Conservation (phyloP, 2,113 vertebrate genomes). For the Dascyllus trimaculatus region DNA sequence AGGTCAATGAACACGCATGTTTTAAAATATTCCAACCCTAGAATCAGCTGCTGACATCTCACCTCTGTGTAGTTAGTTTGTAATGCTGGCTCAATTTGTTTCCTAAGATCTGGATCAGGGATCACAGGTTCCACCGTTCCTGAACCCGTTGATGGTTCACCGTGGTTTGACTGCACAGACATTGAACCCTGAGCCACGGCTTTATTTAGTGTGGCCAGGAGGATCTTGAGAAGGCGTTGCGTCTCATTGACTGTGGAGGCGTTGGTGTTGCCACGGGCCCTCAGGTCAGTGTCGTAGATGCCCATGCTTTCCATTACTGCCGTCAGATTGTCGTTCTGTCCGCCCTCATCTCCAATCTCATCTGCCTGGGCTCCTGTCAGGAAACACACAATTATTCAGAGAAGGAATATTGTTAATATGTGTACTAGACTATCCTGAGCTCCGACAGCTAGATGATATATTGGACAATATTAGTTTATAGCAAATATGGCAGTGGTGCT, state of each 20-base stretch:
- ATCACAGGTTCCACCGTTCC: slow-evolving; percentile 36
- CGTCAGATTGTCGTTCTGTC: slow-evolving; percentile 79
- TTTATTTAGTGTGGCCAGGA: slow-evolving; percentile 82
- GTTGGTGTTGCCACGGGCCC: slow-evolving; percentile 64
- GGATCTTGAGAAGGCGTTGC: slow-evolving; percentile 83
- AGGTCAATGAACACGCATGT: neutral
- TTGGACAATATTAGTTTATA: neutral
- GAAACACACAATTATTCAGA: neutral
- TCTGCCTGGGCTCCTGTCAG: slow-evolving; percentile 50
- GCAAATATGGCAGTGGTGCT: neutral
- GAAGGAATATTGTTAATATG: neutral
- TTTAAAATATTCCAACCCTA: neutral
- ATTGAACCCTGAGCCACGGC: slow-evolving; percentile 77
- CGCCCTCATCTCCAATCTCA: slow-evolving; percentile 59
- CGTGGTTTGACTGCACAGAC: slow-evolving; percentile 46
- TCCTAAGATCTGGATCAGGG: slow-evolving; percentile 48
- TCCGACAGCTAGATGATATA: neutral
- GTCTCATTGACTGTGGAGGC: slow-evolving; percentile 72
- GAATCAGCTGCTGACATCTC: slow-evolving; percentile 3
- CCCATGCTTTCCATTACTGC: slow-evolving; percentile 86
- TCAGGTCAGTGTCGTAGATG: slow-evolving; percentile 88
- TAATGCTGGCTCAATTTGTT: slow-evolving; percentile 48
- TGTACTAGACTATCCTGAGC: neutral
- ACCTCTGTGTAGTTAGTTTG: slow-evolving; percentile 80
- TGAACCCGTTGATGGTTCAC: slow-evolving; percentile 45